Evolutionary conservation across 2,888 invertebrate genomes (phyloP), one percentile per base, ranked within the genome.

Genomic region (Pedicia rivosa): DNA sequence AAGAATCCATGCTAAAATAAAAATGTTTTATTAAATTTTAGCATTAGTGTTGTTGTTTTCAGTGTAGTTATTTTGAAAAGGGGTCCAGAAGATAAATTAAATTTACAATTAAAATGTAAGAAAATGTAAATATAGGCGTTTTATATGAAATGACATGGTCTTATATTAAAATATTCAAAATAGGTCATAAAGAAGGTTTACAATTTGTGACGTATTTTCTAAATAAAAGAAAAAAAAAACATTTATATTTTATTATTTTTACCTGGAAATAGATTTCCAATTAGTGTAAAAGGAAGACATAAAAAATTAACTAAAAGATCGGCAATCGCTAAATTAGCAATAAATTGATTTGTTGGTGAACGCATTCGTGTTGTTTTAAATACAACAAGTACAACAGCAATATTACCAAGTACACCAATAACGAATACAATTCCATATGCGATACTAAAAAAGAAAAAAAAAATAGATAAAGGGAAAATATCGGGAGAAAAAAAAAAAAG

Each of bases 211-310:
- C n/a, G n/a, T n/a, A n/a, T n/a, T n/a, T n/a, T 10, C 9, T 9
- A 20, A 37, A 32, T 22, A 35, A 38, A 16, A 16, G 4, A 13
- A 5, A 16, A 17, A 30, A 9, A 25, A 34, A 17, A 17, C 12
- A 20, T 22, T 34, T 34, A 9, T 22, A 36, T 29, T 20, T 22
- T 28, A 22, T n/a, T 17, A 26, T 15, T 30, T 34, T 59, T 50
- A 69, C 70, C 68, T 42, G 61, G 61, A 40, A 67, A 62, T 16
- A 70, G 54, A 50, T 67, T 69, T 42, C 65, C 63, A 40, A 68
- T 55, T 19, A 70, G 57, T 2, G 69, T 70, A 36, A 67, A 66
- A 2, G 70, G 70, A n/a, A 71, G 56, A 47, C 68, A 70, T 41
- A 70, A 62, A 19, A 70, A 54, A 42, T 68, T 59, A 35, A 70